Base-by-base conservation (phyloP, 2,888 invertebrate genomes). In the Phyllotreta cruciferae region DNA sequence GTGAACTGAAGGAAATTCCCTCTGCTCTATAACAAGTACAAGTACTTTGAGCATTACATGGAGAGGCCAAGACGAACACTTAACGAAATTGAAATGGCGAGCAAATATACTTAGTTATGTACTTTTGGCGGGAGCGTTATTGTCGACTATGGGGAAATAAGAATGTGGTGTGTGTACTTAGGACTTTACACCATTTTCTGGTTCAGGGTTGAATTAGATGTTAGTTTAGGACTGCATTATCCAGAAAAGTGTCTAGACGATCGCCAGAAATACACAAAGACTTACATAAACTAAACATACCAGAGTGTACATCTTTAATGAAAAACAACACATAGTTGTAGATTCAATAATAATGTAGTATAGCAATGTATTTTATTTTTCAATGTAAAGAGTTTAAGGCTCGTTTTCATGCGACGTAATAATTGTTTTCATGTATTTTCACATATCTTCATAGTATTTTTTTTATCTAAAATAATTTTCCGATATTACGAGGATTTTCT, bases 391-490 rank as follows among this genome's bases (percentile, higher is more conserved):
- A n/a, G n/a, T n/a, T n/a, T n/a, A n/a, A n/a, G n/a, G n/a, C n/a
- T n/a, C n/a, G n/a, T n/a, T n/a, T n/a, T n/a, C n/a, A n/a, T n/a
- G n/a, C n/a, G n/a, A n/a, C n/a, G n/a, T n/a, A n/a, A n/a, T n/a
- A n/a, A n/a, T n/a, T n/a, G n/a, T n/a, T n/a, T n/a, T n/a, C n/a
- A n/a, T n/a, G 63, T 54, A 60, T 61, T 67, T 61, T 58, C 65
- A 63, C 52, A 62, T 67, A 67, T 67, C 58, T 63, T 61, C 63
- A 58, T 63, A n/a, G n/a, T n/a, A n/a, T n/a, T 24, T 24, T 24
- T 24, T 24, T 3, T 24, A 24, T 24, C 24, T 24, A 24, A 24
- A 24, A 24, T 24, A 24, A 24, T 24, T 24, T 24, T 24, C 24
- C 24, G 24, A 24, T 24, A 24, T 24, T 24, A 24, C 24, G 24